Evolutionary conservation across 2,797 vertebrate species (phyloP), one percentile per base, ranked within the genome.

Genomic region (Artibeus jamaicensis): DNA sequence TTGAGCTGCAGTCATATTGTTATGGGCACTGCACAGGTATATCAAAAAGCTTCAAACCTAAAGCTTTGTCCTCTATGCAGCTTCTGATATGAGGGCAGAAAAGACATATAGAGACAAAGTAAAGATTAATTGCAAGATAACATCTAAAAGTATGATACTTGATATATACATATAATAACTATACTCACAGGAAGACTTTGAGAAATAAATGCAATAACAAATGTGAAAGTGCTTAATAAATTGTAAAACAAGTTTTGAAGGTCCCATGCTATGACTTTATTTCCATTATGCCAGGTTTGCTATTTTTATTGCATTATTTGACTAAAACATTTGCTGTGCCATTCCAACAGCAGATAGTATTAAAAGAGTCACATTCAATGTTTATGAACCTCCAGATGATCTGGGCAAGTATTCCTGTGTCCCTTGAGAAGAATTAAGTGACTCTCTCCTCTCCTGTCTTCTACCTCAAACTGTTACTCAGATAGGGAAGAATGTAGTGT

Each of bases 291-390:
- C 22, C 22, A 65, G 37, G 29, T 83, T 71, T 92, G 46, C 62
- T 94, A 44, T 91, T 74, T 95, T 92, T 79, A 76, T 89, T 59
- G 11, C 11, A 62, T 42, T 82, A 53, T 82, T 89, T 93, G 68
- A 89, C 78, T 74, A 88, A 90, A 65, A 50, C 39, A 59, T 62
- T 93, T 89, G 24, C 46, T 48, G 29, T 32, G 24, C 73, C 74
- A 73, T 85, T 88, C 14, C 39, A 53, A 46, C 37, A 92, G 44
- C 10, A 32, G 18, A 9, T 50, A 85, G 34, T 22, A 5, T 37
- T 81, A 12, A 12, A 70, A 67, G 19, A 78, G 62, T 86, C 50
- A 67, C 9, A 65, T 10, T 89, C 55, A 79, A 34, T 34, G 70
- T 42, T 16, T 46, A 9, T 53, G 32, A 78, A 73, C 29, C 9